Percentiles rank a stretch among this genome's conserved stretches.
These are phyloP conservation scores for Drosophila tani DNA, from an alignment of 1,140 invertebrate genomes.

Conservation along the genomic window DNA sequence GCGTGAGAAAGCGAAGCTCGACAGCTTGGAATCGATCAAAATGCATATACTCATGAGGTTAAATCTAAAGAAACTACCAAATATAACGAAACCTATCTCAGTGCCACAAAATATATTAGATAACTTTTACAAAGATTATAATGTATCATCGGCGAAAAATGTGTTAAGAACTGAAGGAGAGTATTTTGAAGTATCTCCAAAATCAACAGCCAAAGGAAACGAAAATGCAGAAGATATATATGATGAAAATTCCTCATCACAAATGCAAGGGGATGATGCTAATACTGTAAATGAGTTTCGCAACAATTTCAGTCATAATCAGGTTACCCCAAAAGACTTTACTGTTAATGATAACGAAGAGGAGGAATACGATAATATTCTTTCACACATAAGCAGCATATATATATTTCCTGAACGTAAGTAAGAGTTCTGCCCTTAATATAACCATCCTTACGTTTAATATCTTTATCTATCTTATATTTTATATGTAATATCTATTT, in stretches of 20 bases:
- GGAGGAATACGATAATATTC: slow-evolving; percentile 63
- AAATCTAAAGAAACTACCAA: slow-evolving; percentile 68
- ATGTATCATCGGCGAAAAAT: slow-evolving; percentile 29
- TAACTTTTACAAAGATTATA: slow-evolving; percentile 71
- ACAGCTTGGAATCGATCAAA: slow-evolving; percentile 78
- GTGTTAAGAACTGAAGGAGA: background rate
- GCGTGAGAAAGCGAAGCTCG: slow-evolving; percentile 71
- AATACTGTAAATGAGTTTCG: slow-evolving; percentile 38
- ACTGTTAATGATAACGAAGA: slow-evolving; percentile 19
- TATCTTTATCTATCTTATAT: background rate
- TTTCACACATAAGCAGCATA: slow-evolving; percentile 71
- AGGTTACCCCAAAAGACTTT: slow-evolving; percentile 3
- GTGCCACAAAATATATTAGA: slow-evolving; percentile 75
- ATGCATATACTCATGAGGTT: slow-evolving; percentile 77
- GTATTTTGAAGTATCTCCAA: background rate
- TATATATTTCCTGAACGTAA: slow-evolving; percentile 79
- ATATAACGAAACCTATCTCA: slow-evolving; percentile 69
- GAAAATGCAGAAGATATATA: slow-evolving; percentile 2
- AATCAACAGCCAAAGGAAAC: background rate
- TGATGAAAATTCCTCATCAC: slow-evolving; percentile 24
- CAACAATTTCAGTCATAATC: slow-evolving; percentile 8
- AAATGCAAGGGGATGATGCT: slow-evolving; percentile 69
- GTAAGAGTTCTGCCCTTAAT: slow-evolving; percentile 23
- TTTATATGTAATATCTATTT: background rate
- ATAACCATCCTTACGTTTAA: background rate